These are phyloP conservation scores for Forbesichthys agassizii DNA, from an alignment of 2,113 vertebrate species.

Conservation along the genomic window DNA sequence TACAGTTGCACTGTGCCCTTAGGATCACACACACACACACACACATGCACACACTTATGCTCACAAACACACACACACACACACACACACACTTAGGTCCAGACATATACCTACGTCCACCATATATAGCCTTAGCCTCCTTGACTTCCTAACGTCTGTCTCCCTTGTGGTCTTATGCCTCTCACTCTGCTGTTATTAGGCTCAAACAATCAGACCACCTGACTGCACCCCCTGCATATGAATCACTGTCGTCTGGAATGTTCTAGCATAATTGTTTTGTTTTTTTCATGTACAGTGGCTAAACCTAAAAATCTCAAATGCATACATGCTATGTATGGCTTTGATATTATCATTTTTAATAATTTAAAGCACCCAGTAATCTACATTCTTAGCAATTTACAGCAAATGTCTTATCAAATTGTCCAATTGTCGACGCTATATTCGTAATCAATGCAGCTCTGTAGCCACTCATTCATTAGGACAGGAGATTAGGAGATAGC, in stretches of 20 bases:
- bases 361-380: too few relatives aligned
- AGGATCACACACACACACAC: background rate
- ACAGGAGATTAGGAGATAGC: conserved; percentile 4
- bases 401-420: too few relatives aligned
- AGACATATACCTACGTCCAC: conserved; percentile 52
- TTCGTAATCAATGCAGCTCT: conserved; percentile 18
- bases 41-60: too few relatives aligned
- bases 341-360: too few relatives aligned
- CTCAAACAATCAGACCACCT: conserved; percentile 60
- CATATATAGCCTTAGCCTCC: conserved; percentile 54
- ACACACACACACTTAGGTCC: conserved; percentile 29
- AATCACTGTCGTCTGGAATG: conserved; percentile 52
- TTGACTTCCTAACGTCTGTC: conserved; percentile 40
- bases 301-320: background rate
- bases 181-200: conserved; percentile 69
- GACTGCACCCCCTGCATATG: conserved; percentile 58
- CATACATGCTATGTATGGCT: too few relatives aligned
- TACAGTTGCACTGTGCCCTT: conserved; percentile 42
- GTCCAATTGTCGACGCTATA: conserved; percentile 12
- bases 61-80: conserved; percentile 2
- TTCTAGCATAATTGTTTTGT: conserved; percentile 46
- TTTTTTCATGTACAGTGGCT: conserved; percentile 23
- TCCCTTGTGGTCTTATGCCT: conserved; percentile 57
- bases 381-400: too few relatives aligned
- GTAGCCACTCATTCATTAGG: conserved; percentile 14